Base-by-base conservation (phyloP, 1,140 invertebrate species). In the Polypedilum pembai region DNA sequence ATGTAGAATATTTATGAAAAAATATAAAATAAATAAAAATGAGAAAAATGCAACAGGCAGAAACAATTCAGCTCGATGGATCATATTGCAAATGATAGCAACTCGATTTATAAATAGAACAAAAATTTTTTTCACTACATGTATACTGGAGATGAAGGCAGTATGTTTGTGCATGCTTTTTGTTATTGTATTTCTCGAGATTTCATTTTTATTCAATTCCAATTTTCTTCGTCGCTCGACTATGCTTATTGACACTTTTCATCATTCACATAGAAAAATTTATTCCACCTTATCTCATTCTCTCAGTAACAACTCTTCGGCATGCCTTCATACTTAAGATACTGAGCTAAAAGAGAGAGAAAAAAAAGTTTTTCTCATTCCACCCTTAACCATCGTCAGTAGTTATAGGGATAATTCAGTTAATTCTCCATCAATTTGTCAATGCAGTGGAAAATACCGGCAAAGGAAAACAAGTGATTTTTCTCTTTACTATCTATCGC, bases 181-280 rank as follows among this genome's bases (percentile, higher is more conserved):
- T n/a, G n/a, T n/a, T 56, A 56, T 56, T 56, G 10, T n/a, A 12
- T 15, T 56, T 56, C 45, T 33, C 24, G 24, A 33, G 24, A 33
- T 33, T 33, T 33, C 24, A 33, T 33, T 33, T 33, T 33, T 33
- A 56, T n/a, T 56, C 45, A 4, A 56, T 56, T 56, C 45, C 45
- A 56, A 56, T 56, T 56, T 56, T n/a, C 45, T 56, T 56, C 12
- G 45, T 56, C n/a, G n/a, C 15, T 56, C 12, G 45, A n/a, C 45
- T n/a, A 56, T 56, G 45, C n/a, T 56, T 56, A 56, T 56, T 56
- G 45, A 56, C 45, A 56, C 45, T 56, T 56, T 56, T 56, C 45
- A 56, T 56, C 45, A 56, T 56, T 56, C 45, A 56, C 12, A n/a
- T 56, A 12, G 45, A 56, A 56, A 56, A 56, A 12, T 56, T 56